Evolutionary conservation across 2,113 vertebrate species (phyloP).

Genomic region (Bostrychus sinensis): DNA sequence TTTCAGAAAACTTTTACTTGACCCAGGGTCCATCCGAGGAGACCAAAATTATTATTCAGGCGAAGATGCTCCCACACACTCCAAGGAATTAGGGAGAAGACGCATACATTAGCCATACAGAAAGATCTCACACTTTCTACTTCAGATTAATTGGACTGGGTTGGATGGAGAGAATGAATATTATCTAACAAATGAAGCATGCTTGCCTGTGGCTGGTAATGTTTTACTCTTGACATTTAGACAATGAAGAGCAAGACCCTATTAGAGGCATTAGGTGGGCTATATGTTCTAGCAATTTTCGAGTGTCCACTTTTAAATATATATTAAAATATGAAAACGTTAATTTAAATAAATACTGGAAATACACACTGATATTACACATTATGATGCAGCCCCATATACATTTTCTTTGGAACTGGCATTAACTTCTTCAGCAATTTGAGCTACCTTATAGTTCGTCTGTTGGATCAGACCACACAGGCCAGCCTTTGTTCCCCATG

Average conservation of each 20-base stretch:
- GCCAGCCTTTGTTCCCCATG: too few species aligned
- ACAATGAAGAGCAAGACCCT: neutral
- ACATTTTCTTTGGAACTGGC: too few species aligned
- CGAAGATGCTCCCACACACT: neutral
- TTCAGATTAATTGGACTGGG: neutral
- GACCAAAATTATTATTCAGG: conserved; percentile 1
- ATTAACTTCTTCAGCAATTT: too few species aligned
- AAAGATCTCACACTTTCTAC: neutral
- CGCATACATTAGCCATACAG: neutral
- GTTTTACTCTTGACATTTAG: neutral
- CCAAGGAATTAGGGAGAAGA: neutral
- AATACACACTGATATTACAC: too few species aligned
- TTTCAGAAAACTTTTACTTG: neutral
- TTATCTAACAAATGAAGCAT: conserved; percentile 6
- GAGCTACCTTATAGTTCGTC: too few species aligned
- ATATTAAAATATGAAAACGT: too few species aligned
- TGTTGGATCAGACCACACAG: too few species aligned
- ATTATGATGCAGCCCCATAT: too few species aligned
- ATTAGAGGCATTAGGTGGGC: neutral
- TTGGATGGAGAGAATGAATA: conserved; percentile 1
- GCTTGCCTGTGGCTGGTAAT: neutral
- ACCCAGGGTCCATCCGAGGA: neutral
- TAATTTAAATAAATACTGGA: too few species aligned
- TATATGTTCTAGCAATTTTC: too few species aligned
- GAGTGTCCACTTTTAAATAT: too few species aligned